These are phyloP conservation scores for Mechanitis mazaeus DNA, from an alignment of 2,888 invertebrate species.

Conservation along the genomic window DNA sequence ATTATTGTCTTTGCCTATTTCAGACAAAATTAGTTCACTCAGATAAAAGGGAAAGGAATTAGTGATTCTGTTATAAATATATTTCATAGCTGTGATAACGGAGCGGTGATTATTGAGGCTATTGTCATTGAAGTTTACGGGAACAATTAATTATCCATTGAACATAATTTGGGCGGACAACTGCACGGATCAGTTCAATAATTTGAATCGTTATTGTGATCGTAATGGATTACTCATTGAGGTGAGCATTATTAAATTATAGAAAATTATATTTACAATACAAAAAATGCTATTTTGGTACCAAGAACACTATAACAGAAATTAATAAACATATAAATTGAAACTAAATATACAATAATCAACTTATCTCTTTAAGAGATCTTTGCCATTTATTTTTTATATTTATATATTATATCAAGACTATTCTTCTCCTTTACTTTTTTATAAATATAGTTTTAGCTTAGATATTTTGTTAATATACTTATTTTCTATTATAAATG, in stretches of 20 bases:
- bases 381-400: too few relatives aligned
- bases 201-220: constrained; percentile 46
- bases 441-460: too few relatives aligned
- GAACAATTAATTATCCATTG: constrained; percentile 72
- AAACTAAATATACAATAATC: too few relatives aligned
- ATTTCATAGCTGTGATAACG: constrained; percentile 4
- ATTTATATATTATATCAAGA: too few relatives aligned
- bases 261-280: too few relatives aligned
- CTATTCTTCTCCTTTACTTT: too few relatives aligned
- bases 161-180: constrained; percentile 73
- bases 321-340: too few relatives aligned
- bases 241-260: background rate
- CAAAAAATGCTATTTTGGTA: too few relatives aligned
- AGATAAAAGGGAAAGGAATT: background rate
- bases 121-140: constrained; percentile 57
- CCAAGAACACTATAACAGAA: too few relatives aligned
- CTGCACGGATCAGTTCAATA: constrained; percentile 50
- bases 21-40: background rate
- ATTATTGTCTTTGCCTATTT: background rate
- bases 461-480: too few relatives aligned
- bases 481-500: too few relatives aligned
- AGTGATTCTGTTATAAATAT: background rate
- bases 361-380: too few relatives aligned
- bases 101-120: constrained; percentile 22
- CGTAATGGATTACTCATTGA: constrained; percentile 1